These are phyloP conservation scores for Lytechinus pictus DNA, from an alignment of 35 echinoderm and acorn worm genomes.

Conservation along the genomic window DNA sequence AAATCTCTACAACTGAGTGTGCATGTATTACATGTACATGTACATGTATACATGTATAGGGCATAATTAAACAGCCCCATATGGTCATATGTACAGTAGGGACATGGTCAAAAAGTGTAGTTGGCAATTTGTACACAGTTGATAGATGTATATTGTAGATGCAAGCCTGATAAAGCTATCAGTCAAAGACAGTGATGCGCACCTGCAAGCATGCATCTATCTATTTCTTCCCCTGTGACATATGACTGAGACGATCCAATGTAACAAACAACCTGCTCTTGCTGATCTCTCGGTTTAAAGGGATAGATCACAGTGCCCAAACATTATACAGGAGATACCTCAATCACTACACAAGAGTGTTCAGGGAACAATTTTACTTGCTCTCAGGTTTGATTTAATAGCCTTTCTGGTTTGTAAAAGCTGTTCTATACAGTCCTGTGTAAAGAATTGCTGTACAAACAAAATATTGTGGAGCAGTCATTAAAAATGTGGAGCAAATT, in stretches of 20 bases:
- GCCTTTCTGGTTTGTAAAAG: too few species aligned
- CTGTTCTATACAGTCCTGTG: too few species aligned
- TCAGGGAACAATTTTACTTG: too few species aligned
- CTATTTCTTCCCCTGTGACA: background rate
- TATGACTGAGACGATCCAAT: background rate
- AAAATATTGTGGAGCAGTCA: too few species aligned
- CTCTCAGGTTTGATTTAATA: too few species aligned
- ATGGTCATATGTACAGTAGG: background rate
- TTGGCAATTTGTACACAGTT: background rate
- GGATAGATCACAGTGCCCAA: background rate
- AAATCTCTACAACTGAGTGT: background rate
- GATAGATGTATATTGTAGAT: background rate
- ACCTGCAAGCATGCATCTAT: background rate
- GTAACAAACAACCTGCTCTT: constrained; percentile 5
- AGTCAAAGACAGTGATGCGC: background rate
- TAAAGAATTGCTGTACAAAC: too few species aligned
- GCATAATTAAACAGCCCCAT: background rate
- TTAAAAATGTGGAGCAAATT: too few species aligned
- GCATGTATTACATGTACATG: background rate
- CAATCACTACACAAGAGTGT: too few species aligned
- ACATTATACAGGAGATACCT: too few species aligned
- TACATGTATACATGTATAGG: background rate
- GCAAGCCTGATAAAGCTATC: constrained; percentile 19
- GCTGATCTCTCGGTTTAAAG: background rate
- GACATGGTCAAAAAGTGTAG: background rate